phyloP scores from a whole-genome alignment of 2,888 invertebrate species.

The Drosophila eohydei region DNA sequence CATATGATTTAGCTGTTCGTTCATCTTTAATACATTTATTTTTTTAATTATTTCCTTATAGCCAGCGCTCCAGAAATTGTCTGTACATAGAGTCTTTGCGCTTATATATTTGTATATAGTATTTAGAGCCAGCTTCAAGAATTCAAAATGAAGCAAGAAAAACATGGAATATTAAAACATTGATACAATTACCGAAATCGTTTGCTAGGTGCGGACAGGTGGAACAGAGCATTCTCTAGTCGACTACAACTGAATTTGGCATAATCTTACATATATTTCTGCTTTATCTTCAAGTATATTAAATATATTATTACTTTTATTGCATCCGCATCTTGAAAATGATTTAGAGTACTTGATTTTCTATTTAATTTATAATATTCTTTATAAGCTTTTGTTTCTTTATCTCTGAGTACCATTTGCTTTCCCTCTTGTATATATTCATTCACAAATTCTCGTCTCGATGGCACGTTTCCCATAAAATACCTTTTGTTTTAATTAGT shows the following conservation, averaged over 20 bases:
- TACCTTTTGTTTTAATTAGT: neutral
- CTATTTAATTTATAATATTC: neutral
- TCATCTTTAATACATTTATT: neutral
- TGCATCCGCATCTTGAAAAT: constrained; percentile 4
- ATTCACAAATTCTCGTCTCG: neutral
- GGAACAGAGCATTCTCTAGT: neutral
- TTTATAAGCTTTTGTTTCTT: neutral
- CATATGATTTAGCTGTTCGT: neutral
- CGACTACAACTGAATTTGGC: neutral
- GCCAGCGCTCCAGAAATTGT: neutral
- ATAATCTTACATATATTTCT: neutral
- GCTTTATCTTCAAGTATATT: constrained; percentile 11
- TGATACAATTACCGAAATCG: too few relatives aligned
- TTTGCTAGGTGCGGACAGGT: too few relatives aligned
- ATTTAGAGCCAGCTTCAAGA: too few relatives aligned
- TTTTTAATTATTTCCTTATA: neutral
- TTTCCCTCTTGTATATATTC: neutral
- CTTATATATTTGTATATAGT: too few relatives aligned
- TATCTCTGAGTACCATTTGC: constrained; percentile 9
- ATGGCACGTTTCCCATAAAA: neutral
- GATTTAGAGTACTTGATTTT: neutral
- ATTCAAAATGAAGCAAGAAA: too few relatives aligned
- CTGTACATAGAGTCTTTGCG: too few relatives aligned
- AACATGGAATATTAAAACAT: too few relatives aligned
- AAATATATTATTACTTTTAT: constrained; percentile 3